Conservation (phyloP, 2,113 vertebrate species). For the Silurus glanis region DNA sequence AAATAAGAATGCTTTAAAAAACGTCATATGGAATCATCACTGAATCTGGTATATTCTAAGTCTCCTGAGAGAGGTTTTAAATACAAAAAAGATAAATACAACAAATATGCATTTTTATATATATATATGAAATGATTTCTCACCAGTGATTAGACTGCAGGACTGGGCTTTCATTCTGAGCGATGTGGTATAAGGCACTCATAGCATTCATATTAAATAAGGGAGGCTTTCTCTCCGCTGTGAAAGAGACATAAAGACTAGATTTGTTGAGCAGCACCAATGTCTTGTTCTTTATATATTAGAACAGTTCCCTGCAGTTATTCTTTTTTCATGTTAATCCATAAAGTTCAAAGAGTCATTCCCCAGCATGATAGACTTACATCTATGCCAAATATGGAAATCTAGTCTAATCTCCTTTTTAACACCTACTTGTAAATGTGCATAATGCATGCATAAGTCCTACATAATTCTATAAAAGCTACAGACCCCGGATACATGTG, state of each 20-base stretch:
- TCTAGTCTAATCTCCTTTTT: neutral
- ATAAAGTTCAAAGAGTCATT: neutral
- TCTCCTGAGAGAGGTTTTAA: slow-evolving; percentile 17
- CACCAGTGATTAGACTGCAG: slow-evolving; percentile 92
- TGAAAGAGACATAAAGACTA: slow-evolving; percentile 35
- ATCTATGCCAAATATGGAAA: neutral
- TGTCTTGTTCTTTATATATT: neutral
- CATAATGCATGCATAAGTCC: neutral
- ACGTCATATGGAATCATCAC: neutral
- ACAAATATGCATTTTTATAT: neutral
- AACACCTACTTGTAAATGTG: neutral
- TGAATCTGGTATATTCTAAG: neutral
- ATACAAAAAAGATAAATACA: neutral
- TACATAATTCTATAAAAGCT: neutral
- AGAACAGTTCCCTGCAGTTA: neutral
- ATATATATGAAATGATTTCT: slow-evolving; percentile 47
- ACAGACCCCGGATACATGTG: neutral
- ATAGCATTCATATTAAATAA: slow-evolving; percentile 97
- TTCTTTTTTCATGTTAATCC: neutral
- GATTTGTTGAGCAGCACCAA: neutral
- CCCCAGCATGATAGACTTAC: slow-evolving; percentile 1
- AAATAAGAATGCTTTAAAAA: neutral
- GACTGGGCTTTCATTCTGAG: slow-evolving; percentile 91
- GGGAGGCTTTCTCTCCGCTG: slow-evolving; percentile 91
- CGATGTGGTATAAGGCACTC: slow-evolving; percentile 98